A percentile compares a stretch with the other conserved stretches of the same genome.
These are phyloP conservation scores for Eristalis intricaria DNA, from an alignment of 2,888 invertebrate species.

Conservation along the genomic window DNA sequence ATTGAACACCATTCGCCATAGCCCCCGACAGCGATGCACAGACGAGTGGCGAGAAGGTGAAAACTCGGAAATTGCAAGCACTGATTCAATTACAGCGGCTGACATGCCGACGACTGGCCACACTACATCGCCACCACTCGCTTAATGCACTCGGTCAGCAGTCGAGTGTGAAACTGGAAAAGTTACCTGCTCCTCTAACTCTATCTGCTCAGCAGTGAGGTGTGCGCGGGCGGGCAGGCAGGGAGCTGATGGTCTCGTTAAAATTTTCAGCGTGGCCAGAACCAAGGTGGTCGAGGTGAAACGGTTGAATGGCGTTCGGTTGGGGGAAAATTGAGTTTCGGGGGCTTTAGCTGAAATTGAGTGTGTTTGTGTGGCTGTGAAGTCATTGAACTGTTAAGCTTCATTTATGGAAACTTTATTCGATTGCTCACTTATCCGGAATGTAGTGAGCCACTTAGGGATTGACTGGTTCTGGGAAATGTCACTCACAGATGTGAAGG, in stretches of 20 bases:
- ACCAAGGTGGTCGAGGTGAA: background rate
- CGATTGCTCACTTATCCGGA: background rate
- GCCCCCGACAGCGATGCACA: background rate
- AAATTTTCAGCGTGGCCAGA: background rate
- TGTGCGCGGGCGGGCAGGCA: background rate
- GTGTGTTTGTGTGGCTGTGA: background rate
- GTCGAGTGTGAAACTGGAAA: constrained; percentile 27
- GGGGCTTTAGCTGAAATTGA: background rate
- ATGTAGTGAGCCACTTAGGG: background rate
- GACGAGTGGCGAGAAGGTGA: background rate
- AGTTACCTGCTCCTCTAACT: background rate
- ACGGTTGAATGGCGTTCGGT: background rate
- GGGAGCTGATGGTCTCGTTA: background rate
- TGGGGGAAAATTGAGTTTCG: background rate
- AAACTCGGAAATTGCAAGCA: constrained; percentile 34
- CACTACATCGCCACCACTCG: constrained; percentile 8
- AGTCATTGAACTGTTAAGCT: background rate
- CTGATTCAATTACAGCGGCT: constrained; percentile 32
- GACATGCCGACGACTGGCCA: constrained; percentile 16
- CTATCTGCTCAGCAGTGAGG: background rate
- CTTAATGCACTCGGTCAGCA: constrained; percentile 20
- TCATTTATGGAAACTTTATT: background rate
- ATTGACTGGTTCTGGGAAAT: background rate
- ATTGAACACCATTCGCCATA: constrained; percentile 12
- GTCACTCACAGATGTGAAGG: too few relatives aligned